These are phyloP conservation scores for Fragum fragum DNA, from an alignment of 2,888 invertebrate species.

Conservation along the genomic window DNA sequence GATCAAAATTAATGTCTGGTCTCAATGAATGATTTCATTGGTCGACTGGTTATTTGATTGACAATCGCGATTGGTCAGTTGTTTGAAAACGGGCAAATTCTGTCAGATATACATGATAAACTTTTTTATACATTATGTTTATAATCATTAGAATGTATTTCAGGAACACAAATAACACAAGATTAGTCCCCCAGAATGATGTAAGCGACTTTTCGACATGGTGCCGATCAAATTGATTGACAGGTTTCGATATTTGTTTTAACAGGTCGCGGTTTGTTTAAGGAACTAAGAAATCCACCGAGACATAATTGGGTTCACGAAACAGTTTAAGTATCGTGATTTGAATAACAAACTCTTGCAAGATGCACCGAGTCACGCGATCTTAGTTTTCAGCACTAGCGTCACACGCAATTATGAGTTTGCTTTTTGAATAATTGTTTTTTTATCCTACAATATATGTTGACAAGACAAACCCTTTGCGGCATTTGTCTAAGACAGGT, in stretches of 20 bases:
- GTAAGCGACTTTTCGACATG: not conserved
- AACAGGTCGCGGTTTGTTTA: conserved; percentile 14
- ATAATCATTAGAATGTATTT: too few species aligned
- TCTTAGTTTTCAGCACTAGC: not conserved
- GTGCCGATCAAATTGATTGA: conserved; percentile 4
- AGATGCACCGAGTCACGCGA: conserved; percentile 8
- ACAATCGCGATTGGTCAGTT: too few species aligned
- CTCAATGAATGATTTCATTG: too few species aligned
- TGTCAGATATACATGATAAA: too few species aligned
- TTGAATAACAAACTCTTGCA: conserved; percentile 19
- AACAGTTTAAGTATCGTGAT: conserved; percentile 13
- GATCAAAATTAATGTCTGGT: too few species aligned
- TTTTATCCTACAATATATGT: not conserved
- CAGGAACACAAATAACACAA: not conserved
- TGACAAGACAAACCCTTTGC: too few species aligned
- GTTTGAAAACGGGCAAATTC: too few species aligned
- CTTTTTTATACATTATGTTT: too few species aligned
- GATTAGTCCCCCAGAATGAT: not conserved
- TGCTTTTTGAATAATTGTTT: not conserved
- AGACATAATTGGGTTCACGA: conserved; percentile 4
- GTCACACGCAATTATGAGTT: not conserved
- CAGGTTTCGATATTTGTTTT: conserved; percentile 11
- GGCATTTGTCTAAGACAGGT: too few species aligned
- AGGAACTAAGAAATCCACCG: not conserved
- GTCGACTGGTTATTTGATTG: too few species aligned